Evolutionary conservation across 2,113 vertebrate genomes (phyloP).

Genomic region (Hyaena hyaena): DNA sequence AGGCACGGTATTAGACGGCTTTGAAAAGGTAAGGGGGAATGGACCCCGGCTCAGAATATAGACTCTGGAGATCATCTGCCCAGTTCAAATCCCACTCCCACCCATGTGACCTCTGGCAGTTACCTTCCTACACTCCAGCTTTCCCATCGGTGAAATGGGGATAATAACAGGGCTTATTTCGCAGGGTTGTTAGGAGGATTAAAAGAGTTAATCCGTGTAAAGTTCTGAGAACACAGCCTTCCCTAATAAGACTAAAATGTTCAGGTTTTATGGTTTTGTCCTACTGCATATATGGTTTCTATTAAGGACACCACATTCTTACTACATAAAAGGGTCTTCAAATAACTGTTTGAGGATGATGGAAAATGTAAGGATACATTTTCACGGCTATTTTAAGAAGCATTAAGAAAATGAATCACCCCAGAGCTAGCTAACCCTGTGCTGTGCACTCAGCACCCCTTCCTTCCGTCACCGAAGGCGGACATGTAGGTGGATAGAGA

Average conservation of each 20-base stretch:
- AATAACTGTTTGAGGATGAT: background rate
- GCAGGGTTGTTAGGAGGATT: background rate
- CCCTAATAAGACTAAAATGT: background rate
- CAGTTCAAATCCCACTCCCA: background rate
- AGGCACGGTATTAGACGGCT: constrained; percentile 42
- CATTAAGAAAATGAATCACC: background rate
- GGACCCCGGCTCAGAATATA: background rate
- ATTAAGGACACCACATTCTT: background rate
- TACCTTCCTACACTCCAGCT: background rate
- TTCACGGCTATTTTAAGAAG: background rate
- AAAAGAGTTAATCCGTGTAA: background rate
- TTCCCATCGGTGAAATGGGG: constrained; percentile 50
- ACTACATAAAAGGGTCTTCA: background rate
- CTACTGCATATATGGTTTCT: background rate
- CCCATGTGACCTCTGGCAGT: background rate
- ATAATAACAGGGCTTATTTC: constrained; percentile 41
- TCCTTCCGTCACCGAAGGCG: background rate
- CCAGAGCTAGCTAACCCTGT: background rate
- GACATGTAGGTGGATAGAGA: background rate
- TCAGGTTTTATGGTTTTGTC: background rate
- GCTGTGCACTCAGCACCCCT: background rate
- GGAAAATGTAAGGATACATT: background rate
- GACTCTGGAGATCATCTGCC: background rate
- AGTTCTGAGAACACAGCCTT: constrained; percentile 3
- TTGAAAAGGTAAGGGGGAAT: background rate